Evolutionary conservation across 2,797 vertebrate species (phyloP), one percentile per base, ranked within the genome.

Genomic region (Forpus xanthops): DNA sequence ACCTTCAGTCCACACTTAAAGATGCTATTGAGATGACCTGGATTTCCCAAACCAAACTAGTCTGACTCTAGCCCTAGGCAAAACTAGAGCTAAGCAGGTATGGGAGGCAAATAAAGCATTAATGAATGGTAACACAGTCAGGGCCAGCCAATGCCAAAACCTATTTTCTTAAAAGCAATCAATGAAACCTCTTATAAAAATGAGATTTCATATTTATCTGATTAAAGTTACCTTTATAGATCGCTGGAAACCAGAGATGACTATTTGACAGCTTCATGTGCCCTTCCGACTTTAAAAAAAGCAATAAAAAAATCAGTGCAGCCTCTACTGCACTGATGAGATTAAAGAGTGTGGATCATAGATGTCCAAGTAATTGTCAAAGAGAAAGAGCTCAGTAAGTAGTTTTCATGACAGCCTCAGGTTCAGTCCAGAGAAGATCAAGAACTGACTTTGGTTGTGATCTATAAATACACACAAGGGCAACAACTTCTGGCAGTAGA

Each of bases 141-240:
- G 55, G 75, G 94, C 62, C 77, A 93, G 70, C 31, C 86, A 92
- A 70, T 70, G 87, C 39, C 83, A 28, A 91, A 94, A 70, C 39
- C 64, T 95, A 81, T 94, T 96, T 91, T 86, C 95, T 88, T 94
- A 88, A 96, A 94, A 95, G 91, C 91, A 88, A 91, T 95, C 95
- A 96, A 82, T 91, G 80, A 93, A 96, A 81, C 73, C 93, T 93
- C 60, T 93, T 95, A 95, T 73, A 91, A 94, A 96, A 96, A 96
- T 91, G 71, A 96, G 55, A 42, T 72, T 89, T 80, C 30, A 6
- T 42, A 94, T 89, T 93, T 78, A 75, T 75, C 66, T 94, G 76
- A 96, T 96, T 94, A 90, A 91, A 84, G 8, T 39, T 86, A 65
- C 68, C 79, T 75, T 66, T 88, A 86, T 78, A 93, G 87, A 86